Evolutionary conservation across 1,140 invertebrate species (phyloP), one percentile per base, ranked within the genome.

Genomic region (Cylas formicarius): DNA sequence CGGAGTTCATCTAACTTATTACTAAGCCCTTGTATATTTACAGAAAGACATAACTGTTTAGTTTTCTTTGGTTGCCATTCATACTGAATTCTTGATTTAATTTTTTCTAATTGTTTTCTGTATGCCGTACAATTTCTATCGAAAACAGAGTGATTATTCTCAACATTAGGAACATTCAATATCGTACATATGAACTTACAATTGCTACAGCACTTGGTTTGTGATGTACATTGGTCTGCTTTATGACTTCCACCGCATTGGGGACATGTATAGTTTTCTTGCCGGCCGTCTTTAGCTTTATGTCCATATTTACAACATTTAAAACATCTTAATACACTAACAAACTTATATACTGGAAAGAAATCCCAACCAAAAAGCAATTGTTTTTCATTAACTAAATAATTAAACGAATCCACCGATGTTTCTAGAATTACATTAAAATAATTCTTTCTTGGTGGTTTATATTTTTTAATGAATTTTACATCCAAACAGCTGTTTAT

Each of bases 301-400:
- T 43, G 40, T 6, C 40, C 40, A 43, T 21, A 33, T 23, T 43
- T 43, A 29, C 40, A 43, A 18, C 40, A 43, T 21, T 43, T 43
- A 33, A 33, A 43, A 22, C 40, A 43, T 33, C 20, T 19, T 33
- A 11, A 10, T 14, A 43, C 7, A 20, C 21, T 43, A 21, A 43
- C 14, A 22, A 17, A 20, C 24, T 43, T 32, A 13, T 34, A 11
- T 9, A 43, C n/a, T 3, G 21, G n/a, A 33, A 11, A 43, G n/a
- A 19, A 21, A n/a, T 31, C 19, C 40, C 40, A 43, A 26, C 24
- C 36, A 24, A 39, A n/a, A 19, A n/a, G 24, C 20, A 39, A 6
- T 39, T 26, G 14, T 24, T 39, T 26, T 26, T 39, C 16, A 4
- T 28, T 28, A 28, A 28, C 16, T 11, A 28, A 5, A 13, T 36